These are phyloP conservation scores for Melanerpes formicivorus DNA, from an alignment of 2,113 vertebrate genomes.

Conservation along the genomic window DNA sequence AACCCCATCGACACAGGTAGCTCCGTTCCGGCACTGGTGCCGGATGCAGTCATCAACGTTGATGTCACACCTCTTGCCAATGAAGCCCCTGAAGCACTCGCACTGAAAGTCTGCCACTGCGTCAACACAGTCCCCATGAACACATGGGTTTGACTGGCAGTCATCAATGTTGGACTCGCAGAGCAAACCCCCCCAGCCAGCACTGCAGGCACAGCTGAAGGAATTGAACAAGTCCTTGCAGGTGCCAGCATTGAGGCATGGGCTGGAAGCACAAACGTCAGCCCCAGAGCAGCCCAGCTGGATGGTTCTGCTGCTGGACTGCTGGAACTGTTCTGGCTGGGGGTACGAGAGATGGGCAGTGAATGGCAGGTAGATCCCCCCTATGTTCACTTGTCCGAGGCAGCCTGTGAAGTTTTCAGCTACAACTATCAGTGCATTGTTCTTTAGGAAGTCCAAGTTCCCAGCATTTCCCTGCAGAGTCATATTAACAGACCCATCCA, in stretches of 20 bases:
- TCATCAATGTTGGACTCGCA: slow-evolving; percentile 84
- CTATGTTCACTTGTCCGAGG: slow-evolving; percentile 85
- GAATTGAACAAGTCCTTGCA: slow-evolving; percentile 88
- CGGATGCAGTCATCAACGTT: slow-evolving; percentile 85
- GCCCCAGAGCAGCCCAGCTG: slow-evolving; percentile 81
- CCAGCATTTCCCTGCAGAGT: slow-evolving; percentile 71
- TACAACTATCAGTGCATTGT: slow-evolving; percentile 66
- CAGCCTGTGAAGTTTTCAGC: slow-evolving; percentile 92
- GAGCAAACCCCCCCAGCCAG: slow-evolving; percentile 83
- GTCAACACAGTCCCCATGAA: slow-evolving; percentile 81
- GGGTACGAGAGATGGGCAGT: slow-evolving; percentile 40
- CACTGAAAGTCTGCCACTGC: slow-evolving; percentile 84
- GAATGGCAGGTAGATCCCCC: slow-evolving; percentile 86
- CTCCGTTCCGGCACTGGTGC: slow-evolving; percentile 82
- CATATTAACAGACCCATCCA: slow-evolving; percentile 74
- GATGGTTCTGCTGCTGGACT: background rate
- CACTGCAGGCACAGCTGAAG: slow-evolving; percentile 82
- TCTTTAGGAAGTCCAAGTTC: slow-evolving; percentile 84
- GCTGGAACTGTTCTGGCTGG: slow-evolving; percentile 77
- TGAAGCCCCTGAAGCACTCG: slow-evolving; percentile 83
- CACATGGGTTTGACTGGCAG: slow-evolving; percentile 82
- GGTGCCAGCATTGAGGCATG: slow-evolving; percentile 83
- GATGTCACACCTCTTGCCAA: slow-evolving; percentile 82
- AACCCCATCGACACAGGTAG: slow-evolving; percentile 72
- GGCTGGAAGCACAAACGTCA: slow-evolving; percentile 80